Conservation (phyloP, 2,888 invertebrate genomes). For the Drosophila pseudotalamancana region DNA sequence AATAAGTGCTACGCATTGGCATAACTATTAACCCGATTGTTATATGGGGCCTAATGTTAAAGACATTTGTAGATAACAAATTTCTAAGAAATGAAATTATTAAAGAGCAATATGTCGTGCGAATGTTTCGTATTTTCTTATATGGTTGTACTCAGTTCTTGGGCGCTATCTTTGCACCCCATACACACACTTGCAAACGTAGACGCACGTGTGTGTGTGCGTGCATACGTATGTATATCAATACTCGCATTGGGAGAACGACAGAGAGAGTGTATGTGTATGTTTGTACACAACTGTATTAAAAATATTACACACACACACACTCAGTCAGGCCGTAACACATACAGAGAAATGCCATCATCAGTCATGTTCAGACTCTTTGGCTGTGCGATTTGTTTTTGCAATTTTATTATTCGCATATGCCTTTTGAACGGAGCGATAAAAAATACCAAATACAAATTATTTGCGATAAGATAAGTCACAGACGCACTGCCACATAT, state of each 20-base stretch:
- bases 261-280: slow-evolving; percentile 2
- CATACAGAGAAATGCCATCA: slow-evolving; percentile 40
- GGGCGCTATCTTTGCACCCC: slow-evolving; percentile 46
- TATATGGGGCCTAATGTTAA: slow-evolving; percentile 24
- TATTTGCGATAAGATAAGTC: slow-evolving; percentile 66
- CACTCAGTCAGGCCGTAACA: neutral
- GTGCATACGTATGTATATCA: neutral
- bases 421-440: slow-evolving; percentile 69
- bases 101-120: slow-evolving; percentile 69
- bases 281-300: slow-evolving; percentile 8
- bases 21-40: slow-evolving; percentile 25
- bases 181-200: neutral
- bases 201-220: slow-evolving; percentile 1
- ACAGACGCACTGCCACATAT: slow-evolving; percentile 30
- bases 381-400: slow-evolving; percentile 46
- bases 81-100: slow-evolving; percentile 76
- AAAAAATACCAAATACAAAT: slow-evolving; percentile 62
- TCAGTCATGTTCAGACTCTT: slow-evolving; percentile 60
- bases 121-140: slow-evolving; percentile 30
- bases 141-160: slow-evolving; percentile 27
- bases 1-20: slow-evolving; percentile 1
- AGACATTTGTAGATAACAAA: slow-evolving; percentile 66
- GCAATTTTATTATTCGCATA: slow-evolving; percentile 53
- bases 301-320: slow-evolving; percentile 18
- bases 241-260: slow-evolving; percentile 9